Evolutionary conservation across 2,888 invertebrate species (phyloP).

Genomic region (Apotomis turbidana): DNA sequence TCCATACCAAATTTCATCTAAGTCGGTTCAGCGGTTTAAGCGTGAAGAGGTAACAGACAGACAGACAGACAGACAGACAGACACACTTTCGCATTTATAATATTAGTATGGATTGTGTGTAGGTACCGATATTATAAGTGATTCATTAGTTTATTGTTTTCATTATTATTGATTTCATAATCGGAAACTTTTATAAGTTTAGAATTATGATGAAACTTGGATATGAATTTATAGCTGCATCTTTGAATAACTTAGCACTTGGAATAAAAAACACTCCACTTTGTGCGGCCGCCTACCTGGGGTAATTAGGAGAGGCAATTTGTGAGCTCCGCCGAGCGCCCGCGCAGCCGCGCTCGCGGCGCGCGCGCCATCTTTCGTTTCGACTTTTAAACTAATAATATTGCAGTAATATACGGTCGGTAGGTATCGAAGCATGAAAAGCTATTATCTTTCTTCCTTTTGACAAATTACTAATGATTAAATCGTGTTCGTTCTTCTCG

Average conservation of each 20-base stretch:
- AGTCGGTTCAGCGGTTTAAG: too few relatives aligned
- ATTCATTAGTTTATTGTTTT: not conserved
- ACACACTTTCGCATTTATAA: too few relatives aligned
- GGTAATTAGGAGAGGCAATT: slow-evolving; percentile 72
- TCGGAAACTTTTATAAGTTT: not conserved
- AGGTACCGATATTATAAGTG: not conserved
- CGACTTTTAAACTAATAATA: slow-evolving; percentile 48
- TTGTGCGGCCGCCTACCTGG: slow-evolving; percentile 69
- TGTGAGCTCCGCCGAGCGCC: slow-evolving; percentile 56
- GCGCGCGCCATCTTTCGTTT: slow-evolving; percentile 50
- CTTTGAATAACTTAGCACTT: slow-evolving; percentile 69
- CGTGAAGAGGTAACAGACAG: too few relatives aligned
- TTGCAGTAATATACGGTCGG: slow-evolving; percentile 20
- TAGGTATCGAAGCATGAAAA: slow-evolving; percentile 18
- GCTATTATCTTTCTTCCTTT: not conserved
- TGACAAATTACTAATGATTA: not conserved
- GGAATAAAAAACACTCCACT: slow-evolving; percentile 51
- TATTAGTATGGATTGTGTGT: too few relatives aligned
- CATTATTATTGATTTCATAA: not conserved
- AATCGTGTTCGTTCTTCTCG: not conserved
- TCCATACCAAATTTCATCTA: too few relatives aligned
- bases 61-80: too few relatives aligned
- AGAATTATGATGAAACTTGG: slow-evolving; percentile 18
- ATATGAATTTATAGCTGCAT: slow-evolving; percentile 52
- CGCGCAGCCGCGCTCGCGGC: slow-evolving; percentile 51